phyloP scores from a whole-genome alignment of 1,140 invertebrate genomes.

The Ceratoteleas bidentatus region DNA sequence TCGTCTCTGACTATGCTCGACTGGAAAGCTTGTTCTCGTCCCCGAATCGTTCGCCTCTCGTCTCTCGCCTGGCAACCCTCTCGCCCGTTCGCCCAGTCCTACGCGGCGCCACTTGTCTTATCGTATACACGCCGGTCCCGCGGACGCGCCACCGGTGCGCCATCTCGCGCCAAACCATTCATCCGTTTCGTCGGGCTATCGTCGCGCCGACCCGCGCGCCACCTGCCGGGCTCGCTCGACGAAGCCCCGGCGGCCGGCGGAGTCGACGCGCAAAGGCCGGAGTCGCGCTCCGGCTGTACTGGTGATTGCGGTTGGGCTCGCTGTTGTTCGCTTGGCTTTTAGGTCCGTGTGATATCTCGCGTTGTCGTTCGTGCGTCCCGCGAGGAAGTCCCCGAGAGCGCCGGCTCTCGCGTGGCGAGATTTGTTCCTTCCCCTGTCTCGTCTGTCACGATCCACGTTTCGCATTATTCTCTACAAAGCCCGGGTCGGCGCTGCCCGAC shows the following conservation, averaged over 20 bases:
- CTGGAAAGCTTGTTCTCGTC: constrained; percentile 75
- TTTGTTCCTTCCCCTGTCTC: constrained; percentile 49
- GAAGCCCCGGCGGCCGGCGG: constrained; percentile 76
- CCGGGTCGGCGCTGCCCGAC: constrained; percentile 41
- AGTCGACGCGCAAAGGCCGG: no score
- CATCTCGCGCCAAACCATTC: no score
- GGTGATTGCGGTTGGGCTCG: constrained; percentile 50
- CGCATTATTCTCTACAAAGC: constrained; percentile 63
- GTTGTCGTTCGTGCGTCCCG: constrained; percentile 55
- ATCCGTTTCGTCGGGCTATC: no score
- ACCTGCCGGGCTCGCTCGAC: constrained; percentile 75
- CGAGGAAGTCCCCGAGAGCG: constrained; percentile 31
- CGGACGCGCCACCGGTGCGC: constrained; percentile 31
- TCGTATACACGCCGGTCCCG: constrained; percentile 40
- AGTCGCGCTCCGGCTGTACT: no score
- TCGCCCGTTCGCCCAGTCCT: background rate
- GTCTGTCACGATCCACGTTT: constrained; percentile 54
- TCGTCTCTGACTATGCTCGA: constrained; percentile 76
- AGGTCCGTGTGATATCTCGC: constrained; percentile 48
- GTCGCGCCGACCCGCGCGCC: constrained; percentile 60
- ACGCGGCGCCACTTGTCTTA: constrained; percentile 11
- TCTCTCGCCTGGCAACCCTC: constrained; percentile 40
- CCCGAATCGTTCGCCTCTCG: constrained; percentile 49
- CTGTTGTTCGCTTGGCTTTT: constrained; percentile 43
- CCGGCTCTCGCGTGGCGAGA: constrained; percentile 51